Base-by-base conservation (phyloP, 2,113 vertebrate species). In the Callospermophilus lateralis region DNA sequence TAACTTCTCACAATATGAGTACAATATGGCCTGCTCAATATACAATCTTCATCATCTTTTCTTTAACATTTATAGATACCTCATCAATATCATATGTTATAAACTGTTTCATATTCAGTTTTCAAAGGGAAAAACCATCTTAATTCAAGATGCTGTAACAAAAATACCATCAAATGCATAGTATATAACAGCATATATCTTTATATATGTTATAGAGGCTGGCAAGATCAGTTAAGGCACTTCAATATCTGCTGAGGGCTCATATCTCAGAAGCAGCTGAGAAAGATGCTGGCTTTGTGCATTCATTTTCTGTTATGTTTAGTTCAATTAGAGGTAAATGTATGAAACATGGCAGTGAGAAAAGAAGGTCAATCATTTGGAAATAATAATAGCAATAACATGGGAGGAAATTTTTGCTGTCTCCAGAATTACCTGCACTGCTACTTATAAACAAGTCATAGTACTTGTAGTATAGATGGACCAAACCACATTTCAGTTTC, bases 251-350 rank as follows among this genome's bases (percentile, higher is more conserved):
- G 28, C 24, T 16, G 13, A 39, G 11, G 42, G 26, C n/a, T 4
- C 3, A 0, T 26, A 19, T 16, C 19, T 30, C 10, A 20, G 6
- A 10, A 8, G 11, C 30, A 45, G 4, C 24, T 28, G 61, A 48
- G 67, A 83, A 67, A 86, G 26, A 77, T 79, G n/a, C 32, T 96
- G 96, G 83, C 93, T 76, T 24, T 20, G 30, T n/a, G 93, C 98
- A 91, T 89, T 78, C 93, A 79, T 83, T 84, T 91, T 85, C 65
- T 84, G 58, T 92, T 89, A 77, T 74, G 88, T 88, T 96, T 94
- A 72, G 67, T 86, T 97, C 94, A 95, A 97, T 97, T 96, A 96
- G 65, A 96, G 96, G 94, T 42, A 97, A 93, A 90, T 92, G 84
- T 37, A 92, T 83, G 89, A 96, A 96, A 96, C 51, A 92, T 80